Conservation (phyloP, 2,797 vertebrate species). For the Avahi laniger region DNA sequence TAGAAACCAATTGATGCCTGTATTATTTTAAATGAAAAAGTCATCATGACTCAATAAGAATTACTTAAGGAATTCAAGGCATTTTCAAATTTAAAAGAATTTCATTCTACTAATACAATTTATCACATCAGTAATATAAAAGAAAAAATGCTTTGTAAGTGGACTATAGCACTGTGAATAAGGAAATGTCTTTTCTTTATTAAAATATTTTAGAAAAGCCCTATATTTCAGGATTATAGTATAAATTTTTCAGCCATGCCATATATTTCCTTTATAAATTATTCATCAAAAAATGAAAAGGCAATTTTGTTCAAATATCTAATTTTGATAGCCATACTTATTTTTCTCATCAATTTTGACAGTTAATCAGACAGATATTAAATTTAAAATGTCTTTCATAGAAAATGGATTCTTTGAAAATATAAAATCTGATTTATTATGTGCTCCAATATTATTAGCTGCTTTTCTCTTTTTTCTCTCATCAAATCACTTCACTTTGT, state of each 20-base stretch:
- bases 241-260: background rate
- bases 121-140: background rate
- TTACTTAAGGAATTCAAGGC: background rate
- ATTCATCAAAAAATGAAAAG: background rate
- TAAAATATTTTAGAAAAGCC: background rate
- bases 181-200: background rate
- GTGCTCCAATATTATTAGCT: background rate
- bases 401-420: background rate
- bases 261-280: background rate
- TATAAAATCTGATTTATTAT: background rate
- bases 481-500: background rate
- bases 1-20: background rate
- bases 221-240: background rate
- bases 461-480: background rate
- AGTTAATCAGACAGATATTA: background rate
- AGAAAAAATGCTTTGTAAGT: background rate
- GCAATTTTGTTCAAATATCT: background rate
- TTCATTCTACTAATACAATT: background rate
- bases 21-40: background rate
- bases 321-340: background rate
- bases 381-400: background rate
- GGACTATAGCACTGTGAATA: background rate
- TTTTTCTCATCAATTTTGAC: background rate
- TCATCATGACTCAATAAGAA: background rate
- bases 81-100: background rate